These are phyloP conservation scores for Oncorhynchus nerka DNA, from an alignment of 2,113 vertebrate species.

Conservation along the genomic window DNA sequence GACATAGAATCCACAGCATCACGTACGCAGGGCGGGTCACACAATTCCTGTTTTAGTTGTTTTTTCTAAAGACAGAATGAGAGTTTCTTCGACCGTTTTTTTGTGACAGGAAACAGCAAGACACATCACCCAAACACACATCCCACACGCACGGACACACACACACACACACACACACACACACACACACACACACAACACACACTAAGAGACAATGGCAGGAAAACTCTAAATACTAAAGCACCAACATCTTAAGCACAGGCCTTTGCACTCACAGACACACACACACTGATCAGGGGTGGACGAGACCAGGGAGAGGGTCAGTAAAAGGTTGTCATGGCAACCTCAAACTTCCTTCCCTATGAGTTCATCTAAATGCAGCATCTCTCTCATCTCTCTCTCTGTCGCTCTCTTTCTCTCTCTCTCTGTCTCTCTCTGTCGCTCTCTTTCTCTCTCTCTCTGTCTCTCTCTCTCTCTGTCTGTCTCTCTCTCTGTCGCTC, in stretches of 20 bases:
- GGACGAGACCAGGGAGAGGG: background rate
- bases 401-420: background rate
- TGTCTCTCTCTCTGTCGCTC: too few species aligned
- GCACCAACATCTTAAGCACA: too few species aligned
- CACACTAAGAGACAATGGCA: constrained; percentile 37
- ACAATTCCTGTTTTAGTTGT: too few species aligned
- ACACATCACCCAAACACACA: too few species aligned
- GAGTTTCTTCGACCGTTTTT: too few species aligned
- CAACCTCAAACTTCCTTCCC: constrained; percentile 19
- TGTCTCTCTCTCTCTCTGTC: too few species aligned
- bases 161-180: constrained; percentile 8
- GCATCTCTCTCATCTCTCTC: background rate
- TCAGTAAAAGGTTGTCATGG: constrained; percentile 15
- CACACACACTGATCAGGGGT: constrained; percentile 14
- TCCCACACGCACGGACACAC: background rate
- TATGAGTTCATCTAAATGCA: constrained; percentile 7
- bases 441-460: too few species aligned
- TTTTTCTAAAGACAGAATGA: too few species aligned
- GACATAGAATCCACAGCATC: too few species aligned
- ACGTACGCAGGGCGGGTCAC: too few species aligned
- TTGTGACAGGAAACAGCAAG: too few species aligned
- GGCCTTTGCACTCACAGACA: background rate
- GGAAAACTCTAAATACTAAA: constrained; percentile 23
- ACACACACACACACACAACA: constrained; percentile 23
- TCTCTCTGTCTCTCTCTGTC: too few species aligned